Evolutionary conservation across 2,888 invertebrate species (phyloP).

Genomic region (Synergus itoensis): DNA sequence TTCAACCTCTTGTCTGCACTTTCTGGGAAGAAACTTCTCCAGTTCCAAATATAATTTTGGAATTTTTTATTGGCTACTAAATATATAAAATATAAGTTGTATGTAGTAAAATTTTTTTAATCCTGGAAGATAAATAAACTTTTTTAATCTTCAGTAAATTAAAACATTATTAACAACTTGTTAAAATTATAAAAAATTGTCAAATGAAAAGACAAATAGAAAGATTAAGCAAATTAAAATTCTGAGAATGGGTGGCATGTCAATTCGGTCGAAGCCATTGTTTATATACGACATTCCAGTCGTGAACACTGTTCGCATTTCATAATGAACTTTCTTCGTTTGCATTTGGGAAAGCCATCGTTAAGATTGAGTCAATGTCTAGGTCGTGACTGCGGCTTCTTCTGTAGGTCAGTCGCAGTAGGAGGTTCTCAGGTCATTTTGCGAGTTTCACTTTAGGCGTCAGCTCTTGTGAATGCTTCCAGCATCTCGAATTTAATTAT

Average conservation of each 20-base stretch:
- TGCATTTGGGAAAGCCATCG: constrained; percentile 58
- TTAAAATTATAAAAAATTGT: constrained; percentile 6
- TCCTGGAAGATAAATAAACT: too few relatives aligned
- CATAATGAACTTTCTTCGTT: constrained; percentile 65
- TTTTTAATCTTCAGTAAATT: neutral
- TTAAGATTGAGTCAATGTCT: constrained; percentile 62
- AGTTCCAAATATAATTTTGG: too few relatives aligned
- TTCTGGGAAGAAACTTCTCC: too few relatives aligned
- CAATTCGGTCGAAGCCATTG: neutral
- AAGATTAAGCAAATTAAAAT: neutral
- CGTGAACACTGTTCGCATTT: constrained; percentile 48
- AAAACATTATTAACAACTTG: neutral
- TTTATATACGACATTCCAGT: constrained; percentile 38
- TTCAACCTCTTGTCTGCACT: neutral
- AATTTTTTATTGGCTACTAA: too few relatives aligned
- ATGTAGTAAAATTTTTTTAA: too few relatives aligned
- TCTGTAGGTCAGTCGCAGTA: constrained; percentile 46
- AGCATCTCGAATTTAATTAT: constrained; percentile 5
- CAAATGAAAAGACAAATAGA: neutral
- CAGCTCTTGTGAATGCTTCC: neutral
- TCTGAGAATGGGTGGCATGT: neutral
- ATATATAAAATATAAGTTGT: too few relatives aligned
- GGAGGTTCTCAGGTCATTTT: constrained; percentile 52
- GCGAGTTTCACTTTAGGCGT: constrained; percentile 63
- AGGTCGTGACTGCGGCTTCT: constrained; percentile 63